phyloP scores from a whole-genome alignment of 2,113 vertebrate species.

The Gorilla gorilla region DNA sequence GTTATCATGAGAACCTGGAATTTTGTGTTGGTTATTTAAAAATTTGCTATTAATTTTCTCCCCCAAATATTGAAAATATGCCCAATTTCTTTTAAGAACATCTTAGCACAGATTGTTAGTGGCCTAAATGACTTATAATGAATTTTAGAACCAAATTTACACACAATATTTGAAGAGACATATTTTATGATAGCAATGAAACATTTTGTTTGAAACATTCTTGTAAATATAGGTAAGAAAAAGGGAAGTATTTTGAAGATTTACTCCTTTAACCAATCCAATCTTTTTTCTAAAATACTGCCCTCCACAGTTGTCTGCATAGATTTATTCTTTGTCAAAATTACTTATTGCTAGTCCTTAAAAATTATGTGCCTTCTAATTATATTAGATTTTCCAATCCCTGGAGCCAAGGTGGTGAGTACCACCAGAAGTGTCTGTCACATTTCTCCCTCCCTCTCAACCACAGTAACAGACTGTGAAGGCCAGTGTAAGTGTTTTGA shows the following conservation, averaged over 20 bases:
- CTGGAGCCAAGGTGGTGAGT: constrained; percentile 76
- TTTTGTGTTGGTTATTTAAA: background rate
- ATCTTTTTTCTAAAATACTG: background rate
- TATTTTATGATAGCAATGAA: background rate
- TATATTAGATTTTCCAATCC: background rate
- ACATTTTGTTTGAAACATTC: background rate
- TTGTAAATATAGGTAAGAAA: background rate
- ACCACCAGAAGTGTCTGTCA: background rate
- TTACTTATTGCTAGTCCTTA: background rate
- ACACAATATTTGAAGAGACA: background rate
- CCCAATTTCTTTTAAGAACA: background rate
- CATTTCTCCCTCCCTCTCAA: background rate
- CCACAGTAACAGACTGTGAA: background rate
- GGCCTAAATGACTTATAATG: background rate
- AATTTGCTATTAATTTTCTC: background rate
- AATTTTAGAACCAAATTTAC: background rate
- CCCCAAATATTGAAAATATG: background rate
- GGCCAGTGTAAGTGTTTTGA: constrained; percentile 4
- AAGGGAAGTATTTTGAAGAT: background rate
- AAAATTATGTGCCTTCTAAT: background rate
- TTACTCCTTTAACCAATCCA: background rate
- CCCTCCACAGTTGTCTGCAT: background rate
- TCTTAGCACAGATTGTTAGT: background rate
- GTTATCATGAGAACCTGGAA: background rate
- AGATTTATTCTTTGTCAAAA: background rate